Conservation (phyloP, 2,113 vertebrate species). For the Fregata magnificens region DNA sequence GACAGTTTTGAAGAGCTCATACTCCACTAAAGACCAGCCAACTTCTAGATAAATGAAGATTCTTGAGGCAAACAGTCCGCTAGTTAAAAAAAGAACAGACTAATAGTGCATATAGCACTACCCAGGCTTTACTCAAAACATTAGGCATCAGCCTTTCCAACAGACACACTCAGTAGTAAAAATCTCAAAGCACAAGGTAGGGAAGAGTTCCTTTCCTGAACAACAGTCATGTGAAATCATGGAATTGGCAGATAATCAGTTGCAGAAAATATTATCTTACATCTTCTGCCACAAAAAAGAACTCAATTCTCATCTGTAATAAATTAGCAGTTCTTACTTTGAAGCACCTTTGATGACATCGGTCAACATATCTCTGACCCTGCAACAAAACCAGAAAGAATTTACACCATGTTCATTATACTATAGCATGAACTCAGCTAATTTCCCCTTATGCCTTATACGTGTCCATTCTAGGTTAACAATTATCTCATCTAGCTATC, state of each 20-base stretch:
- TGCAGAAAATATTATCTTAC: not conserved
- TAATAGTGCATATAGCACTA: not conserved
- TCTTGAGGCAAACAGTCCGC: not conserved
- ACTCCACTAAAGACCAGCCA: not conserved
- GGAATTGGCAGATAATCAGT: not conserved
- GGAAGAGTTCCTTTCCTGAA: not conserved
- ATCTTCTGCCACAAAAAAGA: not conserved
- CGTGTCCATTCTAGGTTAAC: not conserved
- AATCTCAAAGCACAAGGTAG: not conserved
- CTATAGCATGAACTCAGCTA: not conserved
- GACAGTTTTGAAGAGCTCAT: not conserved
- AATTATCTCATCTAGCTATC: not conserved
- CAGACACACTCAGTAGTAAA: not conserved
- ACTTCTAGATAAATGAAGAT: not conserved
- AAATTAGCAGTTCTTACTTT: constrained; percentile 82
- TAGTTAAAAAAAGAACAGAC: not conserved
- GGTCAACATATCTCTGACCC: constrained; percentile 91
- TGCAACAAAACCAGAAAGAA: constrained; percentile 55
- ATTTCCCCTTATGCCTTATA: not conserved
- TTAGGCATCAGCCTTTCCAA: not conserved
- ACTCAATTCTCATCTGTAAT: not conserved
- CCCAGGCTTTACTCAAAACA: not conserved
- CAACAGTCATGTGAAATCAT: not conserved
- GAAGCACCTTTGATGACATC: constrained; percentile 87
- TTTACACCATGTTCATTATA: not conserved